Evolutionary conservation across 2,113 vertebrate species (phyloP), one percentile per base, ranked within the genome.

Genomic region (Scomber scombrus): DNA sequence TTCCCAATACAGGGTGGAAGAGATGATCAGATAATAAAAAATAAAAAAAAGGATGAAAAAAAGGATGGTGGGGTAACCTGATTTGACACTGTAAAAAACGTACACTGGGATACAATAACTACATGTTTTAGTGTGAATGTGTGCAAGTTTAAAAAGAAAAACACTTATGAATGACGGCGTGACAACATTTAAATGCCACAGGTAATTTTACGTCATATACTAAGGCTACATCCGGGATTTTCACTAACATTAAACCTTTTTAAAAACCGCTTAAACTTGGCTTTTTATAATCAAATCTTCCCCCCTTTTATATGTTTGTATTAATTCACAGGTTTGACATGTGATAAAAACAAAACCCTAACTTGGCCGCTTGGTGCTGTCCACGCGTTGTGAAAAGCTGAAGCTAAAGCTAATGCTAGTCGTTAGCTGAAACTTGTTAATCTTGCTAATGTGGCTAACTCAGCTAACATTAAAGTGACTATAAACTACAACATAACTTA

Each of bases 401-500:
- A 26, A 26, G 71, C 86, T 82, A 81, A 67, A 29, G 81, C 80
- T 76, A 89, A 78, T 45, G 51, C 49, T 80, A 80, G 11, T 1
- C 26, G 46, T 47, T 66, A 75, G 78, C 73, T 43, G 11, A 10
- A 54, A 26, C 15, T 23, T 60, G 60, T 56, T 31, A 70, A 85
- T 43, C 34, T 19, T 50, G 64, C 70, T 80, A 80, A 75, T 69
- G 50, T 64, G 19, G 77, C 73, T 40, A 49, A 26, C 23, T 26
- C 23, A 57, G 47, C 66, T 50, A 54, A 43, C 31, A 5, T 55
- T 61, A 65, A 15, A 23, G 7, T 23, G 13, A n/a, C 26, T 56
- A 8, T 9, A 40, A 23, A 43, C 8, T 3, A 86, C 23, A 26
- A 26, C 23, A 26, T 26, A 26, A 26, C 91, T 94, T 75, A 95